A percentile compares a stretch with the other conserved stretches of the same genome.
These are phyloP conservation scores for Tinea trinotella DNA, from an alignment of 2,888 invertebrate species.

Conservation along the genomic window DNA sequence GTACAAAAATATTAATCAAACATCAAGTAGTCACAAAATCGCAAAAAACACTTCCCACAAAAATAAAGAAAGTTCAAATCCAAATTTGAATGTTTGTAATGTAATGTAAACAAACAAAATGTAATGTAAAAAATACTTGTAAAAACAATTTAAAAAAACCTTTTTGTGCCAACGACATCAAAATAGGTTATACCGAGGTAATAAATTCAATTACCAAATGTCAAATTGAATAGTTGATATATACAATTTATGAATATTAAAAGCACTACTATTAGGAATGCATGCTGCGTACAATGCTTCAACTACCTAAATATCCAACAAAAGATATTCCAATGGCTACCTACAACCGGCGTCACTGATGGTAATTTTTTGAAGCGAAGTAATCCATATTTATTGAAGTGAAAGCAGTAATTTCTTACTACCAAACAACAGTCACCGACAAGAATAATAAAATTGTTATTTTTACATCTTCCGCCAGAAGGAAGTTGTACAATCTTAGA, in stretches of 20 bases:
- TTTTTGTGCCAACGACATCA: too few relatives aligned
- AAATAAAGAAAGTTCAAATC: too few relatives aligned
- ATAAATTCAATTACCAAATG: neutral
- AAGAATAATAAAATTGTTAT: conserved; percentile 19
- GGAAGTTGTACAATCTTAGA: too few relatives aligned
- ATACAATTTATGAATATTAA: neutral
- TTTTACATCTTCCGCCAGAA: neutral
- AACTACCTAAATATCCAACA: neutral
- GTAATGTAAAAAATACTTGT: too few relatives aligned
- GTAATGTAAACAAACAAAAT: too few relatives aligned
- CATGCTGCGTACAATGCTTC: neutral
- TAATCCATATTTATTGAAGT: conserved; percentile 26
- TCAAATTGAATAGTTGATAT: neutral
- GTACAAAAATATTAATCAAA: too few relatives aligned
- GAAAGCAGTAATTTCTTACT: conserved; percentile 24
- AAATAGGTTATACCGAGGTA: neutral
- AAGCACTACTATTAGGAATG: neutral
- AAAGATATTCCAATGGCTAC: neutral
- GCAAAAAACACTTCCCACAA: too few relatives aligned
- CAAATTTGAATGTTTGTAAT: too few relatives aligned
- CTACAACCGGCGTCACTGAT: neutral
- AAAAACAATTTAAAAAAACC: too few relatives aligned
- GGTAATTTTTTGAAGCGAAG: conserved; percentile 12
- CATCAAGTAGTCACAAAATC: too few relatives aligned
- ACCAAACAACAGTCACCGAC: neutral